Evolutionary conservation across 2,888 invertebrate genomes (phyloP).

Genomic region (Drosophila pegasa): DNA sequence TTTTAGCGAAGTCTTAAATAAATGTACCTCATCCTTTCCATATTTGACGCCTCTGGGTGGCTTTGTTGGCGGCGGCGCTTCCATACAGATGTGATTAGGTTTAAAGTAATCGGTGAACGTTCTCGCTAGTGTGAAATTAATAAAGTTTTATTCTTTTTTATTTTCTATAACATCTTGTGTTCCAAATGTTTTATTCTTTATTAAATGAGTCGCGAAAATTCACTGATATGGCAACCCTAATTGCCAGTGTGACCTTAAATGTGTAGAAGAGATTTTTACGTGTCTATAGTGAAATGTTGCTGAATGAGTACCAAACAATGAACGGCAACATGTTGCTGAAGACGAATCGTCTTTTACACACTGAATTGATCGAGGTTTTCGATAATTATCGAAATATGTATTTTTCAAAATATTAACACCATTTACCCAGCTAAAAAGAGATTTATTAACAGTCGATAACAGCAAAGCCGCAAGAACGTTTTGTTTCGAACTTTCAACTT

Average conservation of each 20-base stretch:
- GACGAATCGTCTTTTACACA: neutral
- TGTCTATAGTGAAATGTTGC: neutral
- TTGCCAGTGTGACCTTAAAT: slow-evolving; percentile 36
- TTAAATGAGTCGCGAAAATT: slow-evolving; percentile 31
- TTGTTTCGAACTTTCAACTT: slow-evolving; percentile 48
- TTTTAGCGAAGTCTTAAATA: slow-evolving; percentile 11
- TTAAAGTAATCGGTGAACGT: slow-evolving; percentile 47
- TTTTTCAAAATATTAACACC: neutral
- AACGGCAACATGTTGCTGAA: slow-evolving; percentile 20
- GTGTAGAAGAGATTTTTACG: neutral
- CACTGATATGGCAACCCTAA: slow-evolving; percentile 27
- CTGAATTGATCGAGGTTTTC: neutral
- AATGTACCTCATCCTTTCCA: slow-evolving; percentile 91
- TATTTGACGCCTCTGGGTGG: slow-evolving; percentile 94
- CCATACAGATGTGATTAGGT: slow-evolving; percentile 84
- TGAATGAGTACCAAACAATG: neutral
- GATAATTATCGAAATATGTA: neutral
- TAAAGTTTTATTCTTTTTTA: slow-evolving; percentile 11
- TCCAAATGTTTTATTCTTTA: slow-evolving; percentile 37
- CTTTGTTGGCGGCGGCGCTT: slow-evolving; percentile 90
- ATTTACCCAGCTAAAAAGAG: too few species aligned
- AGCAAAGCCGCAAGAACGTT: neutral
- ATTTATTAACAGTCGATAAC: neutral
- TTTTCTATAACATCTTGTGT: slow-evolving; percentile 44
- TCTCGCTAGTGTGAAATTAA: slow-evolving; percentile 29